Evolutionary conservation across 2,888 invertebrate genomes (phyloP).

Genomic region (Colostygia pectinataria): DNA sequence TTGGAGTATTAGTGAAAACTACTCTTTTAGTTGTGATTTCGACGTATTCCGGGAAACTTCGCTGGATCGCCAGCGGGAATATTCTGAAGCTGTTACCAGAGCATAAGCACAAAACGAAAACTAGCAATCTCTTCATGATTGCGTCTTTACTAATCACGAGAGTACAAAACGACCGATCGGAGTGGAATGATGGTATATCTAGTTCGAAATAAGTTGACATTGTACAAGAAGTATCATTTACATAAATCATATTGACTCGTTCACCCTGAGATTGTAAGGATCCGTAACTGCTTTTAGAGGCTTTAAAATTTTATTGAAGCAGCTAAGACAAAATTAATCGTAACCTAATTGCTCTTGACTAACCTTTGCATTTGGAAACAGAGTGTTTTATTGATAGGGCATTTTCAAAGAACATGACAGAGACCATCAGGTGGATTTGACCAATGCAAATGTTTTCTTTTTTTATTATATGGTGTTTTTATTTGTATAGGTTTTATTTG

Average conservation of each 20-base stretch:
- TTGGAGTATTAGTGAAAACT: slow-evolving; percentile 9
- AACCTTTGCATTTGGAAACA: neutral
- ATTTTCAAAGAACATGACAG: too few relatives aligned
- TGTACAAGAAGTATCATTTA: slow-evolving; percentile 44
- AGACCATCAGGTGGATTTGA: too few relatives aligned
- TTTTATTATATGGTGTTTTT: too few relatives aligned
- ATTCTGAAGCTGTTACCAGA: slow-evolving; percentile 29
- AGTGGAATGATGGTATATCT: slow-evolving; percentile 32
- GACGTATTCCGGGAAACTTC: neutral
- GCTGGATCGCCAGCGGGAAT: slow-evolving; percentile 16
- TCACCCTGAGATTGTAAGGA: slow-evolving; percentile 52
- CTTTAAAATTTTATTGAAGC: slow-evolving; percentile 21
- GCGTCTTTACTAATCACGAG: slow-evolving; percentile 17
- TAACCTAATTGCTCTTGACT: slow-evolving; percentile 7
- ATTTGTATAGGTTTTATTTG: too few relatives aligned
- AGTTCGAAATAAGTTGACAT: slow-evolving; percentile 35
- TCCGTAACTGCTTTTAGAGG: slow-evolving; percentile 29
- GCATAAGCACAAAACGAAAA: slow-evolving; percentile 21
- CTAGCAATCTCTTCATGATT: slow-evolving; percentile 31
- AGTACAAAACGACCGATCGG: slow-evolving; percentile 31
- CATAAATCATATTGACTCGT: slow-evolving; percentile 53
- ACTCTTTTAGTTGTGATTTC: neutral
- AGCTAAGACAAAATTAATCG: slow-evolving; percentile 10
- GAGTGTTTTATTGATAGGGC: neutral
- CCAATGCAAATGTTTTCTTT: too few relatives aligned